Evolutionary conservation across 2,113 vertebrate species (phyloP).

Genomic region (Macheiramphus alcinus): DNA sequence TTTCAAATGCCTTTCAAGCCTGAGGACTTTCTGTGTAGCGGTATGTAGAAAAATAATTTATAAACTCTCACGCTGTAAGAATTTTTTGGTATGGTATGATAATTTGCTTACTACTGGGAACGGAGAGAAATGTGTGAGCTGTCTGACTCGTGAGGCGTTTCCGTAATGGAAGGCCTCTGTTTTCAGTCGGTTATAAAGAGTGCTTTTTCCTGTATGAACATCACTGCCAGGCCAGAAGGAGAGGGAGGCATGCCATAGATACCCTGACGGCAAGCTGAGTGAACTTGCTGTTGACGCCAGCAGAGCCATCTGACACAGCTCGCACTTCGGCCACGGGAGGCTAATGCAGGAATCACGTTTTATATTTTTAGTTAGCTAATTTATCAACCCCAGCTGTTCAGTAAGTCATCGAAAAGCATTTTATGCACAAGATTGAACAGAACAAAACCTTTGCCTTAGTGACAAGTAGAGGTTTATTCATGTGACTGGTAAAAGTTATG

Average conservation of each 20-base stretch:
- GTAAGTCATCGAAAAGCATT: background rate
- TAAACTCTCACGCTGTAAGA: background rate
- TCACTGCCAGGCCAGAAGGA: background rate
- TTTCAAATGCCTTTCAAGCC: background rate
- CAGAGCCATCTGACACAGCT: background rate
- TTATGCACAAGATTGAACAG: too few relatives aligned
- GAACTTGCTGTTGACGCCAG: background rate
- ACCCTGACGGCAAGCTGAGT: background rate
- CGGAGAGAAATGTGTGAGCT: background rate
- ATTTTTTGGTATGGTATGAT: background rate
- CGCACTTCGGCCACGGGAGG: fast-evolving
- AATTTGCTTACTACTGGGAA: background rate
- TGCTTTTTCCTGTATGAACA: fast-evolving
- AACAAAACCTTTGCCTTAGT: background rate
- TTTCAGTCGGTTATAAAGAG: background rate
- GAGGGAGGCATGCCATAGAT: fast-evolving
- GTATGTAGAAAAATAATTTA: background rate
- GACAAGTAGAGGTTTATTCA: fast-evolving
- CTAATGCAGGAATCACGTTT: background rate
- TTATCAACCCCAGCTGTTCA: background rate
- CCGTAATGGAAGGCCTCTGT: fast-evolving
- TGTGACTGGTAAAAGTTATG: fast-evolving
- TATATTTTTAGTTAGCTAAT: too few relatives aligned
- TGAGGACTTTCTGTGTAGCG: background rate
- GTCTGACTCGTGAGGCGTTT: background rate